These are phyloP conservation scores for Boleophthalmus pectinirostris DNA, from an alignment of 2,113 vertebrate species.

Conservation along the genomic window DNA sequence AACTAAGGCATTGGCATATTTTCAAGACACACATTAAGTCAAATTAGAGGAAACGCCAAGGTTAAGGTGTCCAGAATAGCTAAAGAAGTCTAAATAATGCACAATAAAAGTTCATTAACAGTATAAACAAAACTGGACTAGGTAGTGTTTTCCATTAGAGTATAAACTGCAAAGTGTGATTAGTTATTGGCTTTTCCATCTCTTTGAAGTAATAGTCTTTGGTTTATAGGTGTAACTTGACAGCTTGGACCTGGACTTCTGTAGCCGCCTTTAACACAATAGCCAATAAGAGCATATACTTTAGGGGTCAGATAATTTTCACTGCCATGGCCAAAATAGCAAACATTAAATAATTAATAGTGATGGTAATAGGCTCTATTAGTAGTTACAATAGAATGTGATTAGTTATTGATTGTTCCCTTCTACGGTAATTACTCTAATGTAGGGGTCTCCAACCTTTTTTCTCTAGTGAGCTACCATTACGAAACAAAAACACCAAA, in stretches of 20 bases:
- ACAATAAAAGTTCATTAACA: background rate
- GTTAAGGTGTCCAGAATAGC: background rate
- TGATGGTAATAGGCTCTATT: conserved; percentile 29
- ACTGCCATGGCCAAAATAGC: background rate
- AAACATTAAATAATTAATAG: background rate
- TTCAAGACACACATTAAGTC: no score
- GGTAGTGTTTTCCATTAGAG: background rate
- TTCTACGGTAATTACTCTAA: conserved; percentile 37
- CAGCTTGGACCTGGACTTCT: background rate
- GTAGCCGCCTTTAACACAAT: background rate
- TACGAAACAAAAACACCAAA: no score
- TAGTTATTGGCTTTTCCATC: background rate
- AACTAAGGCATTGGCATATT: no score
- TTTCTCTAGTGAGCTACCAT: no score
- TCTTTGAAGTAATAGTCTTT: background rate
- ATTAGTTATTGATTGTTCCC: conserved; percentile 36
- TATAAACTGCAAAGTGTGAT: background rate
- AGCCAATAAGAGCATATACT: background rate
- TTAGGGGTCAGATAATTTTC: background rate
- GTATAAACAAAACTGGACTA: background rate
- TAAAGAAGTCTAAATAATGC: background rate
- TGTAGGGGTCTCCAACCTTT: no score
- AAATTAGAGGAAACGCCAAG: no score
- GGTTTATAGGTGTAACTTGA: background rate
- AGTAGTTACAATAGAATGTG: conserved; percentile 33